phyloP scores from a whole-genome alignment of 2,797 vertebrate species.

The Pachyuromys duprasi region DNA sequence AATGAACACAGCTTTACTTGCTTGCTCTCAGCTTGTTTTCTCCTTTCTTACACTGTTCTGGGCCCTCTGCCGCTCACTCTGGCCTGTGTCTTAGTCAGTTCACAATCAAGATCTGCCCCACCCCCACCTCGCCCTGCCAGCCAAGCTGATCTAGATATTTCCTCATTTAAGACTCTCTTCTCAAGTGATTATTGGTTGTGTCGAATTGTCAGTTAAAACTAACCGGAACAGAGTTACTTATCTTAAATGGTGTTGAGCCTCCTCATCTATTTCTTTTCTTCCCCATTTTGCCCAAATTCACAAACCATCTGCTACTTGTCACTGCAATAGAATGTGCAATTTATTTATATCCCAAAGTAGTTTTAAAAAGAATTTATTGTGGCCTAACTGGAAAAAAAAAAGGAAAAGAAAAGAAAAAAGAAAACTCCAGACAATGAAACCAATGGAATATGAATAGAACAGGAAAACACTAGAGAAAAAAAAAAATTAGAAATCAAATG shows the following conservation, averaged over 20 bases:
- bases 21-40: neutral
- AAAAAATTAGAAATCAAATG: neutral
- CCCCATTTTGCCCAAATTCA: neutral
- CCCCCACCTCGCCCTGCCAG: neutral
- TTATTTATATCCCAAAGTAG: slow-evolving; percentile 16
- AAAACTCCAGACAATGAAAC: slow-evolving; percentile 27
- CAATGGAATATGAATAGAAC: neutral
- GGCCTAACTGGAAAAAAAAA: neutral
- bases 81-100: neutral
- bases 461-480: neutral
- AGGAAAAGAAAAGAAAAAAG: neutral
- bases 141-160: neutral
- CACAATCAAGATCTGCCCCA: neutral
- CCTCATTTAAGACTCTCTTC: neutral
- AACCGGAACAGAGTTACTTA: neutral
- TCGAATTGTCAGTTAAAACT: neutral
- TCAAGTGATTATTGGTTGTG: too few relatives aligned
- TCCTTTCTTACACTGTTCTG: neutral
- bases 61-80: neutral
- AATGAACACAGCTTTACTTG: neutral
- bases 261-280: neutral
- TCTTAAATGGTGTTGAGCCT: neutral
- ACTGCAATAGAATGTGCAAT: neutral
- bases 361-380: neutral
- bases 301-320: neutral